Conservation (phyloP, 2,888 invertebrate genomes). For the Drosophila ezoana region DNA sequence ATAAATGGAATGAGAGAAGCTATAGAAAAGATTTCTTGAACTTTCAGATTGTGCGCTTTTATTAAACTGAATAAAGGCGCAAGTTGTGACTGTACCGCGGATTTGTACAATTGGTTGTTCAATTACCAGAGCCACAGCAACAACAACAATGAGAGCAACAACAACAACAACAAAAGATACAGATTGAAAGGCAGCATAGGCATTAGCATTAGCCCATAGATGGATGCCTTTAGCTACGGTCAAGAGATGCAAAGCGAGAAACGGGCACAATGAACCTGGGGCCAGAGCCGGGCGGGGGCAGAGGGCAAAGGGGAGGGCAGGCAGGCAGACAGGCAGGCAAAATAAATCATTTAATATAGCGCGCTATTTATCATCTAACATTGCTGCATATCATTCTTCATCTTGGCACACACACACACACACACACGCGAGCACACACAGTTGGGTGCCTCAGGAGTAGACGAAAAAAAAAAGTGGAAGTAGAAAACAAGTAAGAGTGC, state of each 20-base stretch:
- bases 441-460: conserved; percentile 71
- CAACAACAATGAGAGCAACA: conserved; percentile 32
- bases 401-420: conserved; percentile 48
- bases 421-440: conserved; percentile 29
- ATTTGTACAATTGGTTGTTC: conserved; percentile 61
- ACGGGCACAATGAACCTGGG: conserved; percentile 68
- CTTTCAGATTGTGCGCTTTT: conserved; percentile 29
- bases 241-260: conserved; percentile 49
- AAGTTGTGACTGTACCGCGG: conserved; percentile 51
- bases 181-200: conserved; percentile 46
- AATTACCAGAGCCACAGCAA: conserved; percentile 42
- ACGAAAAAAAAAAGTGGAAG: conserved; percentile 49
- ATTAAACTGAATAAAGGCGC: conserved; percentile 40
- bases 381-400: conserved; percentile 76
- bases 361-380: conserved; percentile 78
- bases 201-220: conserved; percentile 58
- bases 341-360: conserved; percentile 80
- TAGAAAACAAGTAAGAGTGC: conserved; percentile 32
- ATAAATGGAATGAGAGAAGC: conserved; percentile 15
- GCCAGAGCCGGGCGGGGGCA: conserved; percentile 22
- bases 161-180: conserved; percentile 26
- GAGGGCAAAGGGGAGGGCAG: conserved; percentile 5
- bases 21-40: conserved; percentile 20
- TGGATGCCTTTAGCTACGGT: conserved; percentile 43
- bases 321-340: conserved; percentile 34